Conservation (phyloP, 2,113 vertebrate genomes). For the Xenopus borealis region DNA sequence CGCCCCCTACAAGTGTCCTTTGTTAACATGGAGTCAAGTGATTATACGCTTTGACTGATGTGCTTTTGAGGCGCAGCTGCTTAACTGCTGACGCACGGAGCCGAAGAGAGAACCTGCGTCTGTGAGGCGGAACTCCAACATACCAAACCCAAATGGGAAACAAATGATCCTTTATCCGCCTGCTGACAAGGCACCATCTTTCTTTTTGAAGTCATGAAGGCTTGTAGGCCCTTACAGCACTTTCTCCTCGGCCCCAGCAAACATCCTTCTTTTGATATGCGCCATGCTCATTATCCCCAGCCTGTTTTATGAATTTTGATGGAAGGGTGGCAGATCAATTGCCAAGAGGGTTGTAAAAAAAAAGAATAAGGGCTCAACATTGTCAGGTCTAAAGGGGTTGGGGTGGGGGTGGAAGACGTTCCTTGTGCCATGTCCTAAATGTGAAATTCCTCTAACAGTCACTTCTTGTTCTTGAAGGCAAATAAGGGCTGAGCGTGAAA, state of each 20-base stretch:
- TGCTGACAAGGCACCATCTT: constrained; percentile 60
- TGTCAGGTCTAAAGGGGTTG: constrained; percentile 51
- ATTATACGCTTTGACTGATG: constrained; percentile 73
- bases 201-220: constrained; percentile 73
- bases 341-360: constrained; percentile 50
- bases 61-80: constrained; percentile 75
- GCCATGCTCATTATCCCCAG: constrained; percentile 77
- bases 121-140: constrained; percentile 68
- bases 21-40: constrained; percentile 66
- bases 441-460: constrained; percentile 77
- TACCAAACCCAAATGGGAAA: constrained; percentile 77
- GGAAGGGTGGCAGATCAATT: constrained; percentile 70
- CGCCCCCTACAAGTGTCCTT: constrained; percentile 78
- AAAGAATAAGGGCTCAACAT: neutral
- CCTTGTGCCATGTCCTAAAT: constrained; percentile 70
- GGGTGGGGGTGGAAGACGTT: constrained; percentile 55
- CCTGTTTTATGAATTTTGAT: constrained; percentile 81
- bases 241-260: constrained; percentile 58
- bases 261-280: constrained; percentile 79
- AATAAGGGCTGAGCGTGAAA: constrained; percentile 81
- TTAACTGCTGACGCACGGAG: constrained; percentile 74
- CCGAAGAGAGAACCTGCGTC: constrained; percentile 54
- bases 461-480: constrained; percentile 75
- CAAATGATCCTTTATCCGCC: constrained; percentile 78
- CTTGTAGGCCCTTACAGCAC: constrained; percentile 66